Evolutionary conservation across 2,888 invertebrate genomes (phyloP).

Genomic region (Trachelus troglodyta): DNA sequence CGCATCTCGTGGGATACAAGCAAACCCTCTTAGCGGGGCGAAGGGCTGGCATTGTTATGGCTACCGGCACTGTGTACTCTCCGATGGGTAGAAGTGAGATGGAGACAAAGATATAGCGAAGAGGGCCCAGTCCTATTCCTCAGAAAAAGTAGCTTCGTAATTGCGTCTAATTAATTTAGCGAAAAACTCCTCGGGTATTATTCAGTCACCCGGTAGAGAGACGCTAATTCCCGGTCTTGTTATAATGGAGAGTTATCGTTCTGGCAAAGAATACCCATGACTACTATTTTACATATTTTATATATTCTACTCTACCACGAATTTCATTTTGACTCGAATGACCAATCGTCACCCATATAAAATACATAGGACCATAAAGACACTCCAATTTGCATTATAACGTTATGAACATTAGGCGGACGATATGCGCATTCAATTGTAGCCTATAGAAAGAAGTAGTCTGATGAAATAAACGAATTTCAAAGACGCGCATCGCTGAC

Average conservation of each 20-base stretch:
- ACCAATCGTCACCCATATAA: background rate
- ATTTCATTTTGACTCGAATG: background rate
- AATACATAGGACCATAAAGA: background rate
- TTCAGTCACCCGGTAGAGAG: slow-evolving; percentile 22
- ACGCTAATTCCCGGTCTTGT: background rate
- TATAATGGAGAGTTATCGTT: background rate
- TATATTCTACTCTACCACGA: background rate
- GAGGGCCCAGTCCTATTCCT: slow-evolving; percentile 31
- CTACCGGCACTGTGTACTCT: slow-evolving; percentile 17
- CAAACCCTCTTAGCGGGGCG: slow-evolving; percentile 65
- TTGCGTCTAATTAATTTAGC: slow-evolving; percentile 65
- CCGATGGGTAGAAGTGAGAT: slow-evolving; percentile 20
- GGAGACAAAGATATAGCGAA: background rate
- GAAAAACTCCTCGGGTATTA: slow-evolving; percentile 56
- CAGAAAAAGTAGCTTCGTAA: slow-evolving; percentile 43
- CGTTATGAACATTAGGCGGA: background rate
- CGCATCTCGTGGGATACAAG: slow-evolving; percentile 66
- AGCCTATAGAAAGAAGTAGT: slow-evolving; percentile 2
- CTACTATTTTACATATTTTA: background rate
- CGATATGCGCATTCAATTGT: background rate
- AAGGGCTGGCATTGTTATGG: slow-evolving; percentile 24
- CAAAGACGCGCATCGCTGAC: slow-evolving; percentile 12
- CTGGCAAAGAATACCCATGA: background rate
- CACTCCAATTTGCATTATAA: background rate
- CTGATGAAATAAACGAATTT: slow-evolving; percentile 29